Base-by-base conservation (phyloP, 30 jellyfish, hydroid and myxozoan species). In the Pseudorhiza aurosa region DNA sequence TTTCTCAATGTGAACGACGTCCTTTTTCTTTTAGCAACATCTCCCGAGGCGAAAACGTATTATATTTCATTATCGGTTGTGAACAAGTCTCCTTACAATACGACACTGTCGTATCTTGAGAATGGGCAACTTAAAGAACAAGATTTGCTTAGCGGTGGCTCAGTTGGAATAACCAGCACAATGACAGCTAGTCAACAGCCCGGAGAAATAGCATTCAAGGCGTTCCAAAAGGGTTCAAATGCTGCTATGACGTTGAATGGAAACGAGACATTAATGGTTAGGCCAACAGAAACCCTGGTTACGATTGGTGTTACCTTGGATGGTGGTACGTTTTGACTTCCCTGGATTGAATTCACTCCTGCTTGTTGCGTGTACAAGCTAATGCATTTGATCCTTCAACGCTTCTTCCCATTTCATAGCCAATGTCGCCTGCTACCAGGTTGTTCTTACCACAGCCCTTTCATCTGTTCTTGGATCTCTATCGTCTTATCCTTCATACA, bases 111-210 rank as follows among this genome's bases (percentile, higher is more conserved):
- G 36, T 75, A 63, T 33, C 22, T 51, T 26, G 80, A 75, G 26
- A 57, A 56, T 27, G 76, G 74, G 2, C 59, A 75, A 57, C 14
- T 36, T 5, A 75, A 53, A 49, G 77, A 75, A 42, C 59, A 46
- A 2, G 80, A 75, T 29, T 17, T 75, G 8, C 9, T 35, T 1
- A 18, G 26, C 45, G 19, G 36, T 46, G 71, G 27, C 12, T 2
- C 80, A 15, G 57, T 55, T 19, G 59, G 39, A 31, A 15, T 35
- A 4, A 57, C 19, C 1, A 28, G 30, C 4, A 51, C 81, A 9
- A 22, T 55, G 2, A 36, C 77, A 1, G 19, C 60, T 26, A 22
- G 56, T 15, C 18, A 68, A 18, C 81, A 51, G 65, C 88, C 88
- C 11, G 44, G 17, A 17, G 42, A 68, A 7, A 40, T 75, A 26